Evolutionary conservation across 2,888 invertebrate genomes (phyloP), one percentile per base, ranked within the genome.

Genomic region (Lordiphosa andalusiaca): DNA sequence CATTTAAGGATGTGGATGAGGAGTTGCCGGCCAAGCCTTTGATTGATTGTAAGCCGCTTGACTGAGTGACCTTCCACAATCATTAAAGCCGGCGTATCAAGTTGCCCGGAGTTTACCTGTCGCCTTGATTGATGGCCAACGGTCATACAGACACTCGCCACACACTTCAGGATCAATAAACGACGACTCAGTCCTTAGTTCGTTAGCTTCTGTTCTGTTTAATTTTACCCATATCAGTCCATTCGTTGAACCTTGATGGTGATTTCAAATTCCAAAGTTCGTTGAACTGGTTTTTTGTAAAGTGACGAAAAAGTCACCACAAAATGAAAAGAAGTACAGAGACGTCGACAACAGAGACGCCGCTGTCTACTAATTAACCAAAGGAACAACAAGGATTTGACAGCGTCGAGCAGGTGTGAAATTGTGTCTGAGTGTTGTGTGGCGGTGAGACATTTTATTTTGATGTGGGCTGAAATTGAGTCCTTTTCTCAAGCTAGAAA

Each of bases 121-220:
- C 61, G 37, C 30, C 33, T 39, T 81, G 77, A 77, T 77, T 84
- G 77, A 77, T 77, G 61, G 54, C 57, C 67, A 59, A 51, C 53
- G 76, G 84, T 73, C 73, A 58, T 55, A 53, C 62, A 60, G 55
- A 56, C 55, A 47, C 37, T 30, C 4, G 56, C 46, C 4, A 65
- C 52, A 53, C 55, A 58, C 68, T 68, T 61, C 36, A 57, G 53
- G 63, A 71, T 64, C 67, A 62, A 69, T 78, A 67, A 78, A 60
- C 44, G 19, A 19, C 19, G 37, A 50, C 21, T 23, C 46, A 44
- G 40, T 38, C 51, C 49, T 37, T 40, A 64, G 49, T 76, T 65
- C 52, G 53, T 63, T 56, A 52, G 49, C 55, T 55, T 64, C 16
- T 16, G 36, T 30, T 55, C 55, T 25, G 38, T 51, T 49, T 52